Evolutionary conservation across 2,888 invertebrate genomes (phyloP).

Genomic region (Anthophora plumipes): DNA sequence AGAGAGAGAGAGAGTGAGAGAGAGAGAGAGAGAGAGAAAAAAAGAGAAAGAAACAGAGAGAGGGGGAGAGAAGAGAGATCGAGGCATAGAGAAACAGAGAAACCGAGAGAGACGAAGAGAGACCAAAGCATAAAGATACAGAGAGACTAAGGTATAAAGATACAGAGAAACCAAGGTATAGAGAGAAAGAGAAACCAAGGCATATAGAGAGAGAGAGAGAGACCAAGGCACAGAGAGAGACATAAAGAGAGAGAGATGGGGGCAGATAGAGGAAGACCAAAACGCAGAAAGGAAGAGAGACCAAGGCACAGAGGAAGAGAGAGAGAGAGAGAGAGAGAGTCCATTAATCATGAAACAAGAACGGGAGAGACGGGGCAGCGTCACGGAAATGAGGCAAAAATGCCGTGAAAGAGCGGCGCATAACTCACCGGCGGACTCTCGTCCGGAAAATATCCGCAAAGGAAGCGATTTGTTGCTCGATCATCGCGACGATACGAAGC

Average conservation of each 20-base stretch:
- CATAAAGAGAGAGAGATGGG: no score
- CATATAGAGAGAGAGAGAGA: background rate
- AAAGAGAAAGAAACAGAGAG: no score
- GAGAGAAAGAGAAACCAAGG: no score
- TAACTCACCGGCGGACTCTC: slow-evolving; percentile 31
- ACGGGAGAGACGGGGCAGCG: background rate
- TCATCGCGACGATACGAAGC: background rate
- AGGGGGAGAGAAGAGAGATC: no score
- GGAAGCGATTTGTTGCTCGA: slow-evolving; percentile 32
- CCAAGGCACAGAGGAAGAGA: background rate
- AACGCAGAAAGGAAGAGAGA: background rate
- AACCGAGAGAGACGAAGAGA: no score
- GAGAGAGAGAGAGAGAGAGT: background rate
- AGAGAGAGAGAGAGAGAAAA: no score
- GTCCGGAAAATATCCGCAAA: slow-evolving; percentile 10
- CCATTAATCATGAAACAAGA: slow-evolving; percentile 53
- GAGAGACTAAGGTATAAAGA: no score
- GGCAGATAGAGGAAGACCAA: no score
- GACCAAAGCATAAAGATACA: no score
- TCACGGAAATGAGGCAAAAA: slow-evolving; percentile 55
- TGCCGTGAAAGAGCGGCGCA: slow-evolving; percentile 43
- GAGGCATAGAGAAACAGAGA: no score
- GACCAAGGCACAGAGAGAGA: background rate
- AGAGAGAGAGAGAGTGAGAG: no score
- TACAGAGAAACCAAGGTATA: no score